A percentile compares a stretch with the other conserved stretches of the same genome.
These are phyloP conservation scores for Uria lomvia DNA, from an alignment of 2,113 vertebrate genomes.

Conservation along the genomic window DNA sequence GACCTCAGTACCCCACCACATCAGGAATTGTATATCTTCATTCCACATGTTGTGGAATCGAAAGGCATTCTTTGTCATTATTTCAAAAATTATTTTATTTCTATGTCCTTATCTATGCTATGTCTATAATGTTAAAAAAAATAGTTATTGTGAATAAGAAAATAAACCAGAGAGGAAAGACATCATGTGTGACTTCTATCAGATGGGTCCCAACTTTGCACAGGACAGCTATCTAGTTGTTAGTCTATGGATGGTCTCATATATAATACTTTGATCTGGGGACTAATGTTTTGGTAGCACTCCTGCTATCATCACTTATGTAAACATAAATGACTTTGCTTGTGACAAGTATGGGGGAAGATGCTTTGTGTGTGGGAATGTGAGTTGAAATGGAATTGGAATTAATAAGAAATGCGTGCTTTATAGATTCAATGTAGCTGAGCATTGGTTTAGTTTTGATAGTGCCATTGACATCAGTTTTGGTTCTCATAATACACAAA, in stretches of 20 bases:
- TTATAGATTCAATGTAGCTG: background rate
- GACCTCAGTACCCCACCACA: background rate
- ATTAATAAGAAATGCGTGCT: background rate
- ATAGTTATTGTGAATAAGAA: background rate
- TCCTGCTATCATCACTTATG: background rate
- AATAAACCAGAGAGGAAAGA: background rate
- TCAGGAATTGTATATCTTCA: background rate
- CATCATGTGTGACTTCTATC: background rate
- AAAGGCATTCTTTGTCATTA: background rate
- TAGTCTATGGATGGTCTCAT: background rate
- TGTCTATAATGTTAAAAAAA: background rate
- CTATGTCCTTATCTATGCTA: background rate
- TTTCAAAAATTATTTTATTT: background rate
- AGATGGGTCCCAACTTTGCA: background rate
- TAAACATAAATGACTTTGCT: background rate
- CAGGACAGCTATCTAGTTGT: background rate
- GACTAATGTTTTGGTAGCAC: background rate
- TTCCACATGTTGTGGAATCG: background rate
- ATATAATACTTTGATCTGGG: background rate
- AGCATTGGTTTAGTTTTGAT: background rate
- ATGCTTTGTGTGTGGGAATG: background rate
- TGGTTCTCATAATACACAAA: background rate
- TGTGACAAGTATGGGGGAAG: background rate
- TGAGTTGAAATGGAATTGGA: background rate
- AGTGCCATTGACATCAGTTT: background rate